Percentiles rank a stretch among this genome's conserved stretches.
These are phyloP conservation scores for Pogonomyrmex californicus DNA, from an alignment of 1,140 invertebrate genomes.

Conservation along the genomic window DNA sequence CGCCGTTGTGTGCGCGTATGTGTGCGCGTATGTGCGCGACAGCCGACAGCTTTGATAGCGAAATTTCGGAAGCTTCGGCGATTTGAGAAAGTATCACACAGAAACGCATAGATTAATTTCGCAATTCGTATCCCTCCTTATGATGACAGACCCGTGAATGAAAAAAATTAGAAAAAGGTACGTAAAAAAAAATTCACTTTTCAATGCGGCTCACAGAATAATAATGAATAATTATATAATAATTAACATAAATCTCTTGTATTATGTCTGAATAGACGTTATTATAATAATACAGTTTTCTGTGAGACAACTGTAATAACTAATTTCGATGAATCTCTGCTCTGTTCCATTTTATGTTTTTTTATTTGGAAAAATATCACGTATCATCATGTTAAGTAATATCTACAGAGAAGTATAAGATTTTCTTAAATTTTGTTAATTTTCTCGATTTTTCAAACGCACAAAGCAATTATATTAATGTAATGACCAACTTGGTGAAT, in stretches of 20 bases:
- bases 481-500: neutral
- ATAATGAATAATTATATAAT: no score
- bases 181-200: no score
- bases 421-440: neutral
- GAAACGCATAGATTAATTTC: neutral
- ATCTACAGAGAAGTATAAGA: neutral
- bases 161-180: no score
- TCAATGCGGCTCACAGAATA: no score
- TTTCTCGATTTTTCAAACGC: neutral
- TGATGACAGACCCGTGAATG: neutral
- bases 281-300: neutral
- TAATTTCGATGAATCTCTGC: neutral
- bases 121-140: neutral
- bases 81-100: neutral
- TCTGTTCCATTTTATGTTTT: neutral
- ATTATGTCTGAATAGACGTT: neutral
- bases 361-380: neutral
- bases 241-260: no score
- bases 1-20: constrained; percentile 7
- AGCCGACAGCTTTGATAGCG: constrained; percentile 28
- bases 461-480: neutral
- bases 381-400: neutral
- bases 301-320: neutral
- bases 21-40: neutral
- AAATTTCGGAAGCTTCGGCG: constrained; percentile 35